Evolutionary conservation across 2,797 vertebrate genomes (phyloP).

Genomic region (Todus mexicanus): DNA sequence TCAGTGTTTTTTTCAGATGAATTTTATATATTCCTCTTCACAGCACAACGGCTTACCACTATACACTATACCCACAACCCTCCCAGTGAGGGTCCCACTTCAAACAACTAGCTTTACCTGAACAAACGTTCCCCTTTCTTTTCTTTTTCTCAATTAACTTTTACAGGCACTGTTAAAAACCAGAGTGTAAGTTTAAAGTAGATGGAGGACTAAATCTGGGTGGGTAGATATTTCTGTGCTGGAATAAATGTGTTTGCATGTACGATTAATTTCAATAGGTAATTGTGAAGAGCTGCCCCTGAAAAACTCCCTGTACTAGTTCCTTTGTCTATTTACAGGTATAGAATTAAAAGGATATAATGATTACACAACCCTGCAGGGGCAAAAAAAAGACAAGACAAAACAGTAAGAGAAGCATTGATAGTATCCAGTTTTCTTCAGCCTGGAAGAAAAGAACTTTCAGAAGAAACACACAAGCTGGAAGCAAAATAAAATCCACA

Average conservation of each 20-base stretch:
- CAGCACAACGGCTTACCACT: neutral
- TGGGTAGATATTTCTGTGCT: neutral
- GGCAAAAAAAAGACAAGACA: neutral
- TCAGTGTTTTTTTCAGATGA: fast-evolving
- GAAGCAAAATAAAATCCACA: neutral
- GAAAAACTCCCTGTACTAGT: neutral
- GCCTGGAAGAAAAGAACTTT: neutral
- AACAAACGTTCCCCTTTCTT: neutral
- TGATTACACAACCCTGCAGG: neutral
- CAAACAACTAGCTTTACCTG: neutral
- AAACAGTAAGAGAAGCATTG: neutral
- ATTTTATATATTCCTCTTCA: neutral
- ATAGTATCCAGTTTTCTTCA: neutral
- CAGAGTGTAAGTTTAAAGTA: neutral
- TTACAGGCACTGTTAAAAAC: neutral
- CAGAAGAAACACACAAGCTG: neutral
- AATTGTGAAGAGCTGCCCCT: neutral
- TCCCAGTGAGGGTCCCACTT: neutral
- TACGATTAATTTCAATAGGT: neutral
- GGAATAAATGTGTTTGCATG: neutral
- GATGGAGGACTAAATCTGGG: neutral
- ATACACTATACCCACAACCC: neutral
- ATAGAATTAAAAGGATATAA: neutral
- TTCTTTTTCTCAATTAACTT: neutral
- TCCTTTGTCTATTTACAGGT: neutral